phyloP scores from a whole-genome alignment of 2,113 vertebrate species.

The Tachysurus vachellii region DNA sequence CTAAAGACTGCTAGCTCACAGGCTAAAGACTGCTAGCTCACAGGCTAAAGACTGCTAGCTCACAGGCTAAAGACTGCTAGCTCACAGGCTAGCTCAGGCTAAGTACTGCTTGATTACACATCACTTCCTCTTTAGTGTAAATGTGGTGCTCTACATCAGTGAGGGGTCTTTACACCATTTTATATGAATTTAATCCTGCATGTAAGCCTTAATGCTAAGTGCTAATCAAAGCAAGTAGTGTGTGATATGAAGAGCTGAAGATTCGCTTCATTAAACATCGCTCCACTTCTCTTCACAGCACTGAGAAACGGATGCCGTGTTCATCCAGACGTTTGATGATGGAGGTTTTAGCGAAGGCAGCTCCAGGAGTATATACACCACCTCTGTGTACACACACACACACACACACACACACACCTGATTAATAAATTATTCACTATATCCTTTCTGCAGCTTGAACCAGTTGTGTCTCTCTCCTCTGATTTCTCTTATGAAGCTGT shows the following conservation, averaged over 20 bases:
- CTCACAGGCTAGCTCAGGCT: neutral
- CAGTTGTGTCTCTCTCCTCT: no score
- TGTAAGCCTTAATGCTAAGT: neutral
- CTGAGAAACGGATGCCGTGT: slow-evolving; percentile 86
- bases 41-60: no score
- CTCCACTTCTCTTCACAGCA: slow-evolving; percentile 63
- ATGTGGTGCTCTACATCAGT: neutral
- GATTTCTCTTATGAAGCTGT: no score
- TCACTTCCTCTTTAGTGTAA: neutral
- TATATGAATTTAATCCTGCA: neutral
- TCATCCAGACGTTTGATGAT: slow-evolving; percentile 88
- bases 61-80: neutral
- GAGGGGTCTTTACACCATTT: neutral
- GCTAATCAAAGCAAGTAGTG: neutral
- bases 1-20: neutral
- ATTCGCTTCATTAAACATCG: neutral
- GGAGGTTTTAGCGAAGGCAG: slow-evolving; percentile 86
- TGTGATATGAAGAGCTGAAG: slow-evolving; percentile 45
- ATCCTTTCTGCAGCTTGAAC: no score
- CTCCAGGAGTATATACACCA: slow-evolving; percentile 91
- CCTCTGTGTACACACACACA: slow-evolving; percentile 73
- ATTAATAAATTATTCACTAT: neutral
- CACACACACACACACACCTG: neutral
- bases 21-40: no score
- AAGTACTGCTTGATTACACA: neutral